A percentile compares a stretch with the other conserved stretches of the same genome.
These are phyloP conservation scores for Paraplagusia blochii DNA, from an alignment of 2,113 vertebrate species.

Conservation along the genomic window DNA sequence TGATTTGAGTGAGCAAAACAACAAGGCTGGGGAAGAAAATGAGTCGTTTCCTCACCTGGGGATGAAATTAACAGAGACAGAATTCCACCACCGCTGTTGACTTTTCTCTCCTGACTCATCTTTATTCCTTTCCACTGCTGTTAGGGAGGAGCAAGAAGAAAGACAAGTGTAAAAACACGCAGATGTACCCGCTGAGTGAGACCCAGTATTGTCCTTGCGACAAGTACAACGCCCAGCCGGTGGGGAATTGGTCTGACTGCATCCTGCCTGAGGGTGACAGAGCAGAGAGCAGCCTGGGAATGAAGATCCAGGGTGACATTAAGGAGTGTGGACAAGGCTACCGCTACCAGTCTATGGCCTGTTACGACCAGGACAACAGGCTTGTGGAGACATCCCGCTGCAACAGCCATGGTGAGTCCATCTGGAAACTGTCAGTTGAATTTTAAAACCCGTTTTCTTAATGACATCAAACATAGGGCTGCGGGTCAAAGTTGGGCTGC, in stretches of 20 bases:
- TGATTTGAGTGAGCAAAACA: neutral
- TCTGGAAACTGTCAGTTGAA: too few species aligned
- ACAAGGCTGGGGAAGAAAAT: neutral
- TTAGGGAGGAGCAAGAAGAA: conserved; percentile 96
- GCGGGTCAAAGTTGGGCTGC: too few species aligned
- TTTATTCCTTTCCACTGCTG: conserved; percentile 23
- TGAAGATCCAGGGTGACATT: conserved; percentile 84
- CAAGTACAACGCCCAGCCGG: conserved; percentile 93
- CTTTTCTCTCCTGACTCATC: conserved; percentile 18
- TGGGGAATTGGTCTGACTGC: conserved; percentile 98
- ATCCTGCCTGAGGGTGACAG: conserved; percentile 88
- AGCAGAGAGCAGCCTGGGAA: conserved; percentile 73
- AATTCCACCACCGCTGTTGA: conserved; percentile 1
- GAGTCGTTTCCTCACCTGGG: conserved; percentile 1
- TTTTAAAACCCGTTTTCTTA: too few species aligned
- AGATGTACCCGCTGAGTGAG: conserved; percentile 90
- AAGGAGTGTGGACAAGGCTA: conserved; percentile 96
- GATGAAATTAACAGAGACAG: conserved; percentile 2
- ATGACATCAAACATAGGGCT: too few species aligned
- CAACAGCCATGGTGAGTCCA: conserved; percentile 87
- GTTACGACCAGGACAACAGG: conserved; percentile 90
- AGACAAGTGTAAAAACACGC: conserved; percentile 93
- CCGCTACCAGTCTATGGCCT: conserved; percentile 95
- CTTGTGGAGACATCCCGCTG: conserved; percentile 92
- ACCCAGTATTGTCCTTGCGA: conserved; percentile 96